These are phyloP conservation scores for Philonicus albiceps DNA, from an alignment of 2,888 invertebrate genomes.

Conservation along the genomic window DNA sequence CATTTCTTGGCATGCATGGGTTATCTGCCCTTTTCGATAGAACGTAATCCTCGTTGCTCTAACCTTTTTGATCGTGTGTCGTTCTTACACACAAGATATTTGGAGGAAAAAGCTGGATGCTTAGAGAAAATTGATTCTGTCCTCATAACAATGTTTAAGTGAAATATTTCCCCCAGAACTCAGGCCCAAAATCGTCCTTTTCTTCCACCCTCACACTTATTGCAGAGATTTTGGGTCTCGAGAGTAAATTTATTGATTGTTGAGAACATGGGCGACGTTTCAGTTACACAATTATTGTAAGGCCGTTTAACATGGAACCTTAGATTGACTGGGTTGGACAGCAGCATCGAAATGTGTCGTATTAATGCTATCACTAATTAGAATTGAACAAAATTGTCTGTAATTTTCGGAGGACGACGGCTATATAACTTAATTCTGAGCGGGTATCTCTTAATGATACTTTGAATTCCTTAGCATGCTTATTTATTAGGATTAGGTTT, in stretches of 20 bases:
- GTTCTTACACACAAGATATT: conserved; percentile 19
- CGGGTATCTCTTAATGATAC: neutral
- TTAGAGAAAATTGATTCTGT: conserved; percentile 28
- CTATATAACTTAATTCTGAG: neutral
- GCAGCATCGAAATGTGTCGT: neutral
- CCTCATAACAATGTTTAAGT: conserved; percentile 35
- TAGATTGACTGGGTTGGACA: neutral
- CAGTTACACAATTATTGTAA: conserved; percentile 14
- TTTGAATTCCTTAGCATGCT: neutral
- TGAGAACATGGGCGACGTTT: conserved; percentile 2
- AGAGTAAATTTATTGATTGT: conserved; percentile 34
- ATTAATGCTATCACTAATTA: conserved; percentile 20
- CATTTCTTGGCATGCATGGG: neutral
- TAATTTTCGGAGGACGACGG: neutral
- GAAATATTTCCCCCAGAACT: conserved; percentile 2
- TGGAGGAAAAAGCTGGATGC: neutral
- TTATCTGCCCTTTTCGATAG: neutral
- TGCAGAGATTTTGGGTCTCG: neutral
- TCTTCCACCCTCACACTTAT: neutral
- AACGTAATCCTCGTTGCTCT: neutral
- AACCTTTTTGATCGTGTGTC: conserved; percentile 6
- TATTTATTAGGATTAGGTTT: neutral
- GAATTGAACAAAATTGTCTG: neutral
- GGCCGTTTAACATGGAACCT: neutral
- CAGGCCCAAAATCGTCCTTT: neutral